phyloP scores from a whole-genome alignment of 2,113 vertebrate genomes.

The Numenius arquata region DNA sequence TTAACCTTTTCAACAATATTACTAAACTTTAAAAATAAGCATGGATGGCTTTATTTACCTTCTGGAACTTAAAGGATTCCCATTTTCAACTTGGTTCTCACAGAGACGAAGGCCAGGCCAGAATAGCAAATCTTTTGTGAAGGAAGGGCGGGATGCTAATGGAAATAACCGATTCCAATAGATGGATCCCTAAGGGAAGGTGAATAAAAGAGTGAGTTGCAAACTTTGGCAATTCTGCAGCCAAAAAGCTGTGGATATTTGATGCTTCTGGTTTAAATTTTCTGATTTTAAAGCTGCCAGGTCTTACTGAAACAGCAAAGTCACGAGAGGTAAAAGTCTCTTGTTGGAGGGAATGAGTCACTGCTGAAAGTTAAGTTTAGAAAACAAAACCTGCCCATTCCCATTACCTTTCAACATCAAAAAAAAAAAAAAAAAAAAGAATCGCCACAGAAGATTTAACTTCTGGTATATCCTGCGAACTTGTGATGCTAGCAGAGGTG shows the following conservation, averaged over 20 bases:
- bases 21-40: not conserved
- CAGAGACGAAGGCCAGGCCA: not conserved
- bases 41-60: not conserved
- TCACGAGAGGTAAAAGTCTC: not conserved
- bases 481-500: fast-evolving
- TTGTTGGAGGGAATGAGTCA: not conserved
- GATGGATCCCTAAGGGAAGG: not conserved
- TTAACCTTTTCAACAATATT: not conserved
- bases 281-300: not conserved
- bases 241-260: not conserved
- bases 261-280: not conserved
- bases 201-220: not conserved
- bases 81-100: not conserved
- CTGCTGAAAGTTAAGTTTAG: not conserved
- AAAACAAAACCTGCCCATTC: not conserved
- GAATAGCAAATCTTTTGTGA: not conserved
- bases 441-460: not conserved
- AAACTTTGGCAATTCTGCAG: not conserved
- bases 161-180: not conserved
- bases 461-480: not conserved
- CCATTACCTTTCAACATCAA: not conserved
- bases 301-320: not conserved
- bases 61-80: not conserved
- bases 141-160: not conserved
- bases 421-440: not conserved